Percentiles rank a stretch among this genome's conserved stretches.
Evolutionary conservation across 2,888 invertebrate genomes (phyloP).

Genomic region (Teleogryllus oceanicus): DNA sequence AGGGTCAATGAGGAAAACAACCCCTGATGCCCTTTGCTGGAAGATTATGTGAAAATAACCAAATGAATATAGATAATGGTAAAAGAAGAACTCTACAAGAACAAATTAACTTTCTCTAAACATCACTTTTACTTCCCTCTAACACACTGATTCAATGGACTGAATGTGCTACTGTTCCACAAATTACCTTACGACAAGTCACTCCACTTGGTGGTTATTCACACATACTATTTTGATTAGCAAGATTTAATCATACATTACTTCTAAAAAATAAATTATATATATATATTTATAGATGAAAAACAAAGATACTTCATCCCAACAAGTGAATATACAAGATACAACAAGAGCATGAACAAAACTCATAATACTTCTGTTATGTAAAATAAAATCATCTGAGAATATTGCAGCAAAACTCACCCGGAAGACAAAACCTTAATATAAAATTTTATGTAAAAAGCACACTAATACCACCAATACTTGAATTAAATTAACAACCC

Average conservation of each 20-base stretch:
- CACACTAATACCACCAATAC: background rate
- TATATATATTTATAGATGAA: background rate
- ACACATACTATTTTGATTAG: slow-evolving; percentile 11
- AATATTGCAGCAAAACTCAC: background rate
- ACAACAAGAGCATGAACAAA: background rate
- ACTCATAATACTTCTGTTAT: slow-evolving; percentile 1
- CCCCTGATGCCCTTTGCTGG: background rate
- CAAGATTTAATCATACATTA: background rate
- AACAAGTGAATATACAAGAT: background rate
- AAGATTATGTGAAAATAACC: background rate
- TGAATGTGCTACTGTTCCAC: slow-evolving; percentile 18
- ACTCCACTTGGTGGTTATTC: slow-evolving; percentile 6
- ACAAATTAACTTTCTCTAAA: background rate
- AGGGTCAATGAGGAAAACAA: background rate
- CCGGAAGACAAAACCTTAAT: background rate
- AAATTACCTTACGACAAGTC: background rate
- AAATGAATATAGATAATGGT: background rate
- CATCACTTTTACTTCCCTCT: background rate
- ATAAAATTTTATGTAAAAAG: background rate
- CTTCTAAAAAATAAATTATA: slow-evolving; percentile 2
- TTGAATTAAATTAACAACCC: background rate
- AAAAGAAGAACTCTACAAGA: slow-evolving; percentile 3
- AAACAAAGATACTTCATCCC: background rate
- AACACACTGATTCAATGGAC: slow-evolving; percentile 1
- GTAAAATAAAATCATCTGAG: background rate